Evolutionary conservation across 1,140 invertebrate species (phyloP).

Genomic region (Nylanderia fulva): DNA sequence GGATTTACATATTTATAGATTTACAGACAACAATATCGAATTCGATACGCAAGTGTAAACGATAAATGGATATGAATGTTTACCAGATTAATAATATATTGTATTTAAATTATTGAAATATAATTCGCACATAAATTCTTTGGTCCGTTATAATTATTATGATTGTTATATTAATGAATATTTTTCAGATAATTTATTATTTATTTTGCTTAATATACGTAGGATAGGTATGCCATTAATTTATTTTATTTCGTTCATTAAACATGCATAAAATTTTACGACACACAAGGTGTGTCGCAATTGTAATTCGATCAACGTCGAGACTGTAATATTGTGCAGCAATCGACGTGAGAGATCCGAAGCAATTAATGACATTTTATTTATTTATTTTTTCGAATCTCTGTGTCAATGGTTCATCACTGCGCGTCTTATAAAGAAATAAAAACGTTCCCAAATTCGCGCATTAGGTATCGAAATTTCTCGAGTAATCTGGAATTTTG

Average conservation of each 20-base stretch:
- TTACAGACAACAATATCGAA: constrained; percentile 3
- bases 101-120: constrained; percentile 21
- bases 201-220: constrained; percentile 30
- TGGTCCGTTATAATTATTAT: constrained; percentile 31
- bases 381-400: neutral
- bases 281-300: neutral
- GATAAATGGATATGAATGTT: constrained; percentile 24
- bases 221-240: constrained; percentile 12
- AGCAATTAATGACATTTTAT: constrained; percentile 15
- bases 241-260: constrained; percentile 6
- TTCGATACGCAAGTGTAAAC: neutral
- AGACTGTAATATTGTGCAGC: neutral
- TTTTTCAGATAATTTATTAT: constrained; percentile 47
- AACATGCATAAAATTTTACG: neutral
- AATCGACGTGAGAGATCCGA: constrained; percentile 16
- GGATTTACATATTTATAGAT: constrained; percentile 25
- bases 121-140: constrained; percentile 7
- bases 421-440: neutral
- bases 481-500: neutral
- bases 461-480: neutral
- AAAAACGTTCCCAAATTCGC: neutral
- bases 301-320: neutral
- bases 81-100: constrained; percentile 26
- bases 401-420: neutral
- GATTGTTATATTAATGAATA: constrained; percentile 28